Evolutionary conservation across 2,797 vertebrate genomes (phyloP).

Genomic region (Leptatherina wallacei): DNA sequence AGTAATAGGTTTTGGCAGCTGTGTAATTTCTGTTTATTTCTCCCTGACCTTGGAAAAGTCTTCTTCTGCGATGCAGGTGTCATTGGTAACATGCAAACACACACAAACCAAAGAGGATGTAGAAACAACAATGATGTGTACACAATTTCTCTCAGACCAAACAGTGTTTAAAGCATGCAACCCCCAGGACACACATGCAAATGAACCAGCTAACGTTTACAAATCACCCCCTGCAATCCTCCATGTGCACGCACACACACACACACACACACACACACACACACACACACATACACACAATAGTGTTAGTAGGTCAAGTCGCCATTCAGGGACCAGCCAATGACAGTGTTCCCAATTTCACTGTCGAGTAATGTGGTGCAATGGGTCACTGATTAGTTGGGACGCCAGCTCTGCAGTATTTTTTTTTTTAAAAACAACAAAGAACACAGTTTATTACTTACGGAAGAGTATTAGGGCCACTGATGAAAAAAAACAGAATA

Average conservation of each 20-base stretch:
- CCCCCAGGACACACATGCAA: not conserved
- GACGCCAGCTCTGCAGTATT: constrained; percentile 18
- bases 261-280: not conserved
- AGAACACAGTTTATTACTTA: not conserved
- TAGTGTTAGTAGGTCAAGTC: constrained; percentile 51
- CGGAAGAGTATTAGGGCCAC: too few relatives aligned
- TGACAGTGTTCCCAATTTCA: constrained; percentile 47
- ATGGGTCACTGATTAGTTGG: constrained; percentile 40
- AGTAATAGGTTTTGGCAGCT: constrained; percentile 83
- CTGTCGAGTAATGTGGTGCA: constrained; percentile 39
- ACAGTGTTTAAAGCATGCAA: constrained; percentile 1
- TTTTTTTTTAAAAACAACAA: constrained; percentile 9
- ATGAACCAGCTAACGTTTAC: constrained; percentile 7
- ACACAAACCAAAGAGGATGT: constrained; percentile 9
- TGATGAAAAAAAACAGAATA: too few relatives aligned
- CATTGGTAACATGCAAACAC: constrained; percentile 39
- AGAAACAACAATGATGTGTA: constrained; percentile 6
- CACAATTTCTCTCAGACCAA: constrained; percentile 13
- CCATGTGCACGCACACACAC: constrained; percentile 9
- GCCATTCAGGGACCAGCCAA: constrained; percentile 37
- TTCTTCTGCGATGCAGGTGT: constrained; percentile 66
- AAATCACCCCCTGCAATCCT: constrained; percentile 10
- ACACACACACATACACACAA: too few relatives aligned
- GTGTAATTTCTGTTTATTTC: constrained; percentile 85
- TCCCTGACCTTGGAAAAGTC: constrained; percentile 76